A percentile compares a stretch with the other conserved stretches of the same genome.
phyloP scores from a whole-genome alignment of 2,113 vertebrate species.

The Steatornis caripensis region DNA sequence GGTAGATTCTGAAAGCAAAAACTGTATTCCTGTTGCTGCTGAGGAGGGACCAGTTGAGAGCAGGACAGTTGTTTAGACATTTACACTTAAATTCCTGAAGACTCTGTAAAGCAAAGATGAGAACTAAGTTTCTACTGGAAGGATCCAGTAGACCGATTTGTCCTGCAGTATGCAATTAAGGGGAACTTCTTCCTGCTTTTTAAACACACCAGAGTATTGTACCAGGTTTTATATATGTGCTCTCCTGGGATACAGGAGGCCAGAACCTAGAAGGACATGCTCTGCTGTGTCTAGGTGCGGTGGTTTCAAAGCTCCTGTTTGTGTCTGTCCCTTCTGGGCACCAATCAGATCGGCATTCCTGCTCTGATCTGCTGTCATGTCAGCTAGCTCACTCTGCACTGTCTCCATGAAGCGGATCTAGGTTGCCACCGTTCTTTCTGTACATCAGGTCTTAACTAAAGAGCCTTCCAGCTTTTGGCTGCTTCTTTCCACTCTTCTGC shows the following conservation, averaged over 20 bases:
- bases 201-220: neutral
- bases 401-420: neutral
- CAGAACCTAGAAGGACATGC: neutral
- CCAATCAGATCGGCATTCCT: neutral
- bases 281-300: neutral
- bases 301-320: neutral
- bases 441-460: neutral
- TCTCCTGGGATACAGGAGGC: neutral
- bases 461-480: neutral
- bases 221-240: neutral
- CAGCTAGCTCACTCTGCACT: neutral
- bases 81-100: neutral
- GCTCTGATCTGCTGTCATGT: neutral
- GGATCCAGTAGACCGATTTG: neutral
- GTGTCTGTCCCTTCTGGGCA: neutral
- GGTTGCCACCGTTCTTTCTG: neutral
- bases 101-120: neutral
- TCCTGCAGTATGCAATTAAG: neutral
- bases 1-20: neutral
- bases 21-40: neutral
- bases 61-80: neutral
- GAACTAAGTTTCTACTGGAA: neutral
- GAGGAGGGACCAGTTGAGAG: neutral
- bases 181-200: neutral
- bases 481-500: neutral